A percentile compares a stretch with the other conserved stretches of the same genome.
phyloP scores from a whole-genome alignment of 2,797 vertebrate genomes.

The Channa striata region DNA sequence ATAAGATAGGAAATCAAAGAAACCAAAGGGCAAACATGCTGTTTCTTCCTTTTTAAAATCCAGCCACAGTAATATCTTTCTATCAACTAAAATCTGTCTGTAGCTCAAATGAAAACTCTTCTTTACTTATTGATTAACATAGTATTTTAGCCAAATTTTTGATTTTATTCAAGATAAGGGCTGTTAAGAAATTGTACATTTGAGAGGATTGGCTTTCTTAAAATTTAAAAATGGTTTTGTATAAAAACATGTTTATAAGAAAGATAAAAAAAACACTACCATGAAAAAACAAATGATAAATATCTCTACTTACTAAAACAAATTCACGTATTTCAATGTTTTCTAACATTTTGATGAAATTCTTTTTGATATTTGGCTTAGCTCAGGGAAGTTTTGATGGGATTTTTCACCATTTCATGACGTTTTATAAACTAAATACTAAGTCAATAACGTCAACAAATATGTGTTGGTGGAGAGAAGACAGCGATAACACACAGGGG shows the following conservation, averaged over 20 bases:
- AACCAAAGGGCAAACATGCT: no score
- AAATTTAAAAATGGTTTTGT: background rate
- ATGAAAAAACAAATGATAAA: background rate
- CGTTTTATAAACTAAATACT: background rate
- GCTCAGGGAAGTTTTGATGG: no score
- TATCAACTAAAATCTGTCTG: no score
- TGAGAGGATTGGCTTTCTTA: background rate
- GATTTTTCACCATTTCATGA: background rate
- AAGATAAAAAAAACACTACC: background rate
- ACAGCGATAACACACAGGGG: conserved; percentile 37
- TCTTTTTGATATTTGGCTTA: background rate
- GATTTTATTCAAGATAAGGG: no score
- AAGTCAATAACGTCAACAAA: background rate
- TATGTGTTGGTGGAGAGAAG: conserved; percentile 11
- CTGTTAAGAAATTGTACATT: no score
- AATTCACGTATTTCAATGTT: background rate
- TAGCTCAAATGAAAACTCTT: background rate
- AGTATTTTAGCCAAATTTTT: no score
- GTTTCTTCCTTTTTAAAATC: background rate
- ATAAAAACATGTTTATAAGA: background rate
- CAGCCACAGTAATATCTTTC: background rate
- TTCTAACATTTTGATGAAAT: background rate
- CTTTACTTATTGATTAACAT: no score
- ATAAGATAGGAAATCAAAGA: no score
- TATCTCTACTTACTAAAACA: background rate